Evolutionary conservation across 2,113 vertebrate genomes (phyloP).

Genomic region (Pristiophorus japonicus): DNA sequence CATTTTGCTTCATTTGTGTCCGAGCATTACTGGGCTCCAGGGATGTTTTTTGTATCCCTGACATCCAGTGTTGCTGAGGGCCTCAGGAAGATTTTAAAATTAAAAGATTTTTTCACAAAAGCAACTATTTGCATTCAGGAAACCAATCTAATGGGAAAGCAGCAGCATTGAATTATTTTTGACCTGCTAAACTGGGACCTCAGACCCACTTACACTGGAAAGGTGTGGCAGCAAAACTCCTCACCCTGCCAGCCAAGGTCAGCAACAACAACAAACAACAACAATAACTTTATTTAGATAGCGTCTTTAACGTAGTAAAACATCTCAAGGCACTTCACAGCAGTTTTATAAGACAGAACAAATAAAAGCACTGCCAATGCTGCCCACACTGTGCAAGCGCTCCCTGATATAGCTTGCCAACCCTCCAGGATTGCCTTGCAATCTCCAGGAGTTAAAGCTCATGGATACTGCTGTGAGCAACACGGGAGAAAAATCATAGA

Average conservation of each 20-base stretch:
- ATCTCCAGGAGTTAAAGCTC: background rate
- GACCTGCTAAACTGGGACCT: background rate
- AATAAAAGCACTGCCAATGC: background rate
- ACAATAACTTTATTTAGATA: too few relatives aligned
- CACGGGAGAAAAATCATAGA: background rate
- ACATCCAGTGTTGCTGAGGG: background rate
- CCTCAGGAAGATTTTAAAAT: slow-evolving; percentile 4
- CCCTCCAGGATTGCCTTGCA: background rate
- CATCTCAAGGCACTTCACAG: too few relatives aligned
- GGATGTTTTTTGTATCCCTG: background rate
- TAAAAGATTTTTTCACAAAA: background rate
- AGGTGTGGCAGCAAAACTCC: background rate
- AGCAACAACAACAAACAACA: too few relatives aligned
- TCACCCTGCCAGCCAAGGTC: background rate
- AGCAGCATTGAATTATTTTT: background rate
- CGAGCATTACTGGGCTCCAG: background rate
- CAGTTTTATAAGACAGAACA: too few relatives aligned
- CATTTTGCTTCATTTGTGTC: background rate
- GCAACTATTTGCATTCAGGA: background rate
- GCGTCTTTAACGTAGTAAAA: too few relatives aligned
- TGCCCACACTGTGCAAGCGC: background rate
- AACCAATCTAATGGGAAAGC: background rate
- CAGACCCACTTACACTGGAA: background rate
- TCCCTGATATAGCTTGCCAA: background rate
- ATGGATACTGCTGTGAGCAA: background rate